Evolutionary conservation across 2,797 vertebrate genomes (phyloP).

Genomic region (Gila robusta): DNA sequence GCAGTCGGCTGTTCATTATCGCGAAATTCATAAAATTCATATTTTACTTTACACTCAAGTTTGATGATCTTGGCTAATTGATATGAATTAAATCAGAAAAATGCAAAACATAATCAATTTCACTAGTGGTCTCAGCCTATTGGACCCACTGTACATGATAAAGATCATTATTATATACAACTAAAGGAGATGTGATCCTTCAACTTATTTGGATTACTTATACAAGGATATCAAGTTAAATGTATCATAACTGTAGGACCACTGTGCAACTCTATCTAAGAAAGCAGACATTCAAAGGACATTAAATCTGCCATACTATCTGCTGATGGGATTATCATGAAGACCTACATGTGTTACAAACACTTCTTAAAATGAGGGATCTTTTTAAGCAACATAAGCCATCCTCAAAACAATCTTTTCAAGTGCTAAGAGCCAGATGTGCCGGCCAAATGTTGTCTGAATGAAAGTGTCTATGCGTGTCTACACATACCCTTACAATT

Average conservation of each 20-base stretch:
- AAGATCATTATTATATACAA: neutral
- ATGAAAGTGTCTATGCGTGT: conserved; percentile 35
- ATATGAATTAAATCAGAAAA: neutral
- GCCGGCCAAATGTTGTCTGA: conserved; percentile 36
- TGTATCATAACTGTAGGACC: neutral
- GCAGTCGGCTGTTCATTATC: neutral
- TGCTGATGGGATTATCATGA: neutral
- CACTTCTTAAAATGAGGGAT: conserved; percentile 15
- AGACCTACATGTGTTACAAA: conserved; percentile 40
- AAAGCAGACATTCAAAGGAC: neutral
- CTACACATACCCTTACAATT: conserved; percentile 46
- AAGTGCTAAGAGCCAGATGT: conserved; percentile 47
- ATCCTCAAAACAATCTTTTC: conserved; percentile 51
- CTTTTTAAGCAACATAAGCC: conserved; percentile 18
- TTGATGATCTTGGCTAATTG: neutral
- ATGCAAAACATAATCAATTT: neutral
- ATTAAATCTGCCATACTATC: neutral
- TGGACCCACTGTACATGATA: neutral
- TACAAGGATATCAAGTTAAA: neutral
- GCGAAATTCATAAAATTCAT: neutral
- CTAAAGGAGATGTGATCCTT: neutral
- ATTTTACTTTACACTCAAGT: neutral
- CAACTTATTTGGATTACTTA: neutral
- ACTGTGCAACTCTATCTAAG: neutral
- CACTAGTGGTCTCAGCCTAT: neutral